These are phyloP conservation scores for Trogon surrucura DNA, from an alignment of 2,113 vertebrate species.

Conservation along the genomic window DNA sequence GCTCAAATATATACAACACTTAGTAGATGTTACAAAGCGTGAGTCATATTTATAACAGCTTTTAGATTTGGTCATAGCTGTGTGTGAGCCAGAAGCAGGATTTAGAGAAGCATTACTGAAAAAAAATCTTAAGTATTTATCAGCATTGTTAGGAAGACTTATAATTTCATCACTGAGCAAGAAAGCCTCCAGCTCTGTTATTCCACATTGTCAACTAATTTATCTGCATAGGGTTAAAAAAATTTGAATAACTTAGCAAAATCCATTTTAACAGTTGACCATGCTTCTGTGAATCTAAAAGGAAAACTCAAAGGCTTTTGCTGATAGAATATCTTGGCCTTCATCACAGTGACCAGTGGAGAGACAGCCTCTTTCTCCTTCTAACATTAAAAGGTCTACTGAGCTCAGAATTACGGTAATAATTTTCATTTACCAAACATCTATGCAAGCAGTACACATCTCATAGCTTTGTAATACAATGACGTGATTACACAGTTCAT, in stretches of 20 bases:
- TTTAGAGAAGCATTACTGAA: not conserved
- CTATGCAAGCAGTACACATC: not conserved
- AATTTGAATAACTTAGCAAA: not conserved
- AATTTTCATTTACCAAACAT: not conserved
- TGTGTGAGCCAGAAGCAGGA: not conserved
- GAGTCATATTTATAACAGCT: not conserved
- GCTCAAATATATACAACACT: not conserved
- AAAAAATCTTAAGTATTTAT: not conserved
- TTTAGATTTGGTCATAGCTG: not conserved
- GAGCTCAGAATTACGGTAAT: not conserved
- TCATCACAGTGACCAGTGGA: not conserved
- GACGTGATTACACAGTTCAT: conserved; percentile 14
- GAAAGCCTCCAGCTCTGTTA: not conserved
- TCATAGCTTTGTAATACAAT: not conserved
- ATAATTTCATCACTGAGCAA: not conserved
- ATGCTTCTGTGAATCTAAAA: not conserved
- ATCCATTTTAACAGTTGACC: not conserved
- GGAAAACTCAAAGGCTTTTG: not conserved
- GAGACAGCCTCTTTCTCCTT: not conserved
- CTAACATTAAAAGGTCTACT: not conserved
- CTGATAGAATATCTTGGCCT: not conserved
- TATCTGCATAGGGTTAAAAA: not conserved
- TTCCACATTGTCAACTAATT: not conserved
- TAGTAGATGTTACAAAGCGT: not conserved
- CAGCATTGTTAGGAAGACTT: not conserved